These are phyloP conservation scores for Ericerus pela DNA, from an alignment of 1,140 invertebrate genomes.

Conservation along the genomic window DNA sequence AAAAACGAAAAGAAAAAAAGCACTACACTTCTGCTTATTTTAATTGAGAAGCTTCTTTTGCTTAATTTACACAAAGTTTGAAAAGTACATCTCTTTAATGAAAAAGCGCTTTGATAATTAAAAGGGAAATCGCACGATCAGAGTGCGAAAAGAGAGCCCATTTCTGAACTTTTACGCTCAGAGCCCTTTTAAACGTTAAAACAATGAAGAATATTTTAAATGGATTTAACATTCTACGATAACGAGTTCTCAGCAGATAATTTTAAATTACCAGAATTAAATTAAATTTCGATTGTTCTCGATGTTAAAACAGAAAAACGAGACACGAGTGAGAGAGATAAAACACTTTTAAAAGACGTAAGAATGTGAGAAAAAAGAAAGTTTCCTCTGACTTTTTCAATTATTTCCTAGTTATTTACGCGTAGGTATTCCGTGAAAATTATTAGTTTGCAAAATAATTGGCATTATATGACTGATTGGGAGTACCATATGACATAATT, in stretches of 20 bases:
- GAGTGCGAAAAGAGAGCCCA: background rate
- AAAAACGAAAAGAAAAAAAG: background rate
- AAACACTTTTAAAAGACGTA: too few species aligned
- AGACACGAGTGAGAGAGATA: too few species aligned
- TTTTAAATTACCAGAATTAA: constrained; percentile 8
- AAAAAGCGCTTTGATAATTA: constrained; percentile 5
- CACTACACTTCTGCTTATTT: background rate
- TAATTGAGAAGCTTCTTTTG: constrained; percentile 8
- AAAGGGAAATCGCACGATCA: constrained; percentile 7
- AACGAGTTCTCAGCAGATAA: constrained; percentile 4
- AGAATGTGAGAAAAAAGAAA: too few species aligned
- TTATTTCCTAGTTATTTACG: too few species aligned
- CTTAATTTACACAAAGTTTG: constrained; percentile 8
- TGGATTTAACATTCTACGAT: constrained; percentile 9
- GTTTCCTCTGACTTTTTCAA: too few species aligned
- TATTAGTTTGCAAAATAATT: too few species aligned
- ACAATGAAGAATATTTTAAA: constrained; percentile 9
- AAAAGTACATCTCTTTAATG: constrained; percentile 9
- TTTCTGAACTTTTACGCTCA: constrained; percentile 9
- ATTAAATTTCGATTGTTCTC: constrained; percentile 9
- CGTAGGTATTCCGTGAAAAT: too few species aligned
- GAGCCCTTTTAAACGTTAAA: background rate
- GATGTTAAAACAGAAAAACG: too few species aligned
- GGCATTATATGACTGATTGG: too few species aligned
- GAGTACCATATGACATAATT: too few species aligned